Evolutionary conservation across 1,140 invertebrate genomes (phyloP).

Genomic region (Ruditapes philippinarum): DNA sequence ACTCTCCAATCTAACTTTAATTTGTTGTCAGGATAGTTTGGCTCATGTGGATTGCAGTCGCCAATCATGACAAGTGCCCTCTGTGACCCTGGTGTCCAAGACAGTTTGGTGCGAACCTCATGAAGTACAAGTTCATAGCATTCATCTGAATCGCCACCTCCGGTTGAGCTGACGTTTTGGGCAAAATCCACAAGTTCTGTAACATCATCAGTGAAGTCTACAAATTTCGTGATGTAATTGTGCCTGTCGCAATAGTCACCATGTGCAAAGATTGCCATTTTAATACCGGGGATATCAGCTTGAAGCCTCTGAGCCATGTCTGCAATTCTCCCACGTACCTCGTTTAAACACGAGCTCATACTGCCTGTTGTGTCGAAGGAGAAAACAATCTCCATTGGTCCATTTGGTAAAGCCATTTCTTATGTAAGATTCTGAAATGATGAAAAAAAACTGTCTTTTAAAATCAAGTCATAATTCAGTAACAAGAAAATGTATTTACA

Average conservation of each 20-base stretch:
- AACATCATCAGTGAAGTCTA: constrained; percentile 75
- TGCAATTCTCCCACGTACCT: constrained; percentile 78
- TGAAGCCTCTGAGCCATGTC: constrained; percentile 78
- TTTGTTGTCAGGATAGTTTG: constrained; percentile 71
- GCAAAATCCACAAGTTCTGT: constrained; percentile 75
- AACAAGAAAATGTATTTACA: too few relatives aligned
- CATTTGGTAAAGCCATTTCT: constrained; percentile 74
- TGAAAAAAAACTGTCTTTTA: not conserved
- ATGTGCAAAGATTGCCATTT: constrained; percentile 75
- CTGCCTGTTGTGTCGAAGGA: constrained; percentile 85
- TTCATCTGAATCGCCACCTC: constrained; percentile 74
- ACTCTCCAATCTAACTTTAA: constrained; percentile 76
- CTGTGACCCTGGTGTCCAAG: constrained; percentile 80
- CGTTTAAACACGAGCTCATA: constrained; percentile 79
- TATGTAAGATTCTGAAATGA: not conserved
- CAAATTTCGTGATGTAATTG: constrained; percentile 77
- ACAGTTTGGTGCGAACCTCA: constrained; percentile 74
- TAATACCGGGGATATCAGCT: constrained; percentile 73
- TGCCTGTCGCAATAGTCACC: constrained; percentile 78
- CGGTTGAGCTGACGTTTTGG: constrained; percentile 67
- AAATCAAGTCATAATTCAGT: too few relatives aligned
- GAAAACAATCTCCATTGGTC: constrained; percentile 83
- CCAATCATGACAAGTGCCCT: constrained; percentile 80
- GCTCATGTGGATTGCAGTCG: constrained; percentile 78
- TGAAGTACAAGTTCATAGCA: constrained; percentile 82